Evolutionary conservation across 2,797 vertebrate species (phyloP), one percentile per base, ranked within the genome.

Genomic region (Tauraco hartlaubi): DNA sequence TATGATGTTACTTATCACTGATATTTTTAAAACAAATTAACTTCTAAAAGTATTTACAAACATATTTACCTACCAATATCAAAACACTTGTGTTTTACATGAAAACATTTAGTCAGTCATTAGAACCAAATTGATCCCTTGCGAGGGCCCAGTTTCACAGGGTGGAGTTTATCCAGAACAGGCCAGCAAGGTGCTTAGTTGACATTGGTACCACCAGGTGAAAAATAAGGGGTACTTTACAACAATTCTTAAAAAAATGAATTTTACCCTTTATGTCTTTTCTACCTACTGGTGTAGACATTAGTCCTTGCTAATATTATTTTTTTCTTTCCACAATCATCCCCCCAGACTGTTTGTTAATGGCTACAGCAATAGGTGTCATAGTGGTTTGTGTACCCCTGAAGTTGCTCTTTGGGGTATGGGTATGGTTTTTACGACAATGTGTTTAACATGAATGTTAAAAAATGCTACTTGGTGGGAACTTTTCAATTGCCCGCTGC

Each of bases 291-390:
- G 7, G 4, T 35, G 4, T 39, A 61, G 19, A 26, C 2, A 15
- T 44, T 20, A 63, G 2, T 84, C 6, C 9, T 74, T 66, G 29
- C 4, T 61, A 26, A 7, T 31, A 25, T 12, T 77, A 9, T 5
- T 37, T 51, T 51, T 51, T 71, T 62, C 0, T 35, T 78, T 64
- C 64, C 31, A 9, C 13, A 55, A 1, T 43, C 21, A 23, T 39
- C 20, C 12, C 22, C 39, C 23, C 13, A 33, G 29, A 23, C 7
- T 52, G 2, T 35, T 84, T 71, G 4, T 31, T 85, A 35, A 75
- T 29, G 3, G 1, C 9, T 63, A 8, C 0, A 0, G 35, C 31
- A 63, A 3, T 28, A 52, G 17, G 14, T 54, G 20, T 31, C 4
- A 1, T 28, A 28, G 8, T 35, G 21, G 7, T 55, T 68, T 85